Evolutionary conservation across 64 coral and sea anemone genomes (phyloP).

Genomic region (Astreopora myriophthalma): DNA sequence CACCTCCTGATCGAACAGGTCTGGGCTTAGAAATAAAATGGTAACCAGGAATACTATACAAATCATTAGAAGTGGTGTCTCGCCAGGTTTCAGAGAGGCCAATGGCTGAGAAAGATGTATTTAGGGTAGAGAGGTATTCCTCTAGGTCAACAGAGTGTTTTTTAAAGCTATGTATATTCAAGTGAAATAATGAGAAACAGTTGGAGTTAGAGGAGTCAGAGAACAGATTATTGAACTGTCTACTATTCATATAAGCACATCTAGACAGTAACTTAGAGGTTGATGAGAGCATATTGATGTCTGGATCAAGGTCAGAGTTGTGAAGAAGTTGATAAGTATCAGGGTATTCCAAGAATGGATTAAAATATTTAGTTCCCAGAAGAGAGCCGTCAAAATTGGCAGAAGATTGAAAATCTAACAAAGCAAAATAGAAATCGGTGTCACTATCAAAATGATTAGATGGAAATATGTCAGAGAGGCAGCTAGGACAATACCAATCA

Average conservation of each 20-base stretch:
- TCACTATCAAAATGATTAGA: slow-evolving; percentile 29
- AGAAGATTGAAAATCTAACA: slow-evolving; percentile 18
- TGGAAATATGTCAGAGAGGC: slow-evolving; percentile 9
- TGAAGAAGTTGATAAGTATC: slow-evolving; percentile 44
- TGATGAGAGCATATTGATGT: slow-evolving; percentile 7
- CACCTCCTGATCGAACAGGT: slow-evolving; percentile 50
- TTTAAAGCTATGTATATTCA: slow-evolving; percentile 20
- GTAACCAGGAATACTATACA: slow-evolving; percentile 43
- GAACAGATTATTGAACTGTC: slow-evolving; percentile 11
- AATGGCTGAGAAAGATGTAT: slow-evolving; percentile 44
- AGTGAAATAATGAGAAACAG: slow-evolving; percentile 25
- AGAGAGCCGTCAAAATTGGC: slow-evolving; percentile 28
- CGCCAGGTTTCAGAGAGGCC: slow-evolving; percentile 55
- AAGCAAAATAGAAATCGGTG: slow-evolving; percentile 40
- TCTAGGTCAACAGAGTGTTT: slow-evolving; percentile 16
- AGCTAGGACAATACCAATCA: slow-evolving; percentile 18
- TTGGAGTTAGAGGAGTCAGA: neutral
- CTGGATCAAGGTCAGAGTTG: slow-evolving; percentile 58
- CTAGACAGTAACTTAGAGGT: neutral
- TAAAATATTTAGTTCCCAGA: slow-evolving; percentile 24
- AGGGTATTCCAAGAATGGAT: slow-evolving; percentile 53
- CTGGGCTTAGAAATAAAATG: slow-evolving; percentile 41
- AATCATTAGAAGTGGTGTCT: slow-evolving; percentile 12
- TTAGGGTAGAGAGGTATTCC: slow-evolving; percentile 38
- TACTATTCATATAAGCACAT: neutral